Conservation (phyloP, 2,888 invertebrate genomes). For the Chelonus formosanus region DNA sequence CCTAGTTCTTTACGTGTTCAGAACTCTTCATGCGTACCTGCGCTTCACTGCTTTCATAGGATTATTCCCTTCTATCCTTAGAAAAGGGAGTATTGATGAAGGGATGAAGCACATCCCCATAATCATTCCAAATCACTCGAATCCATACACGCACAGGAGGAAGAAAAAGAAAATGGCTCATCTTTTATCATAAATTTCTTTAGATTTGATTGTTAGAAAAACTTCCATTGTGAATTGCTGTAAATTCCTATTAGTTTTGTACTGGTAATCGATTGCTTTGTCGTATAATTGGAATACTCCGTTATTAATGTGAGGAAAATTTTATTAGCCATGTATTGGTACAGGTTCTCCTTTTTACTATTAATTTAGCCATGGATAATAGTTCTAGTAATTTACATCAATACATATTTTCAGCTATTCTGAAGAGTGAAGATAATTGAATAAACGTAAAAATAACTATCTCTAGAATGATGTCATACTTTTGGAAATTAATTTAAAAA, state of each 20-base stretch:
- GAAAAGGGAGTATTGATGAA: conserved; percentile 4
- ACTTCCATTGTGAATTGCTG: conserved; percentile 13
- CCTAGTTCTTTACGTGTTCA: conserved; percentile 37
- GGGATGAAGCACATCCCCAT: conserved; percentile 10
- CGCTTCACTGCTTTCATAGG: conserved; percentile 36
- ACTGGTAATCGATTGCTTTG: too few relatives aligned
- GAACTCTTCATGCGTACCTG: conserved; percentile 48
- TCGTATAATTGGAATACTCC: neutral
- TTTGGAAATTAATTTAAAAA: too few relatives aligned
- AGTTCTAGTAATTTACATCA: too few relatives aligned
- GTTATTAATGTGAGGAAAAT: too few relatives aligned
- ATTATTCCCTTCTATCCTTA: conserved; percentile 34
- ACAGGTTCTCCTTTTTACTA: too few relatives aligned
- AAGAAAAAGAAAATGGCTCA: conserved; percentile 5
- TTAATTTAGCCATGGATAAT: too few relatives aligned
- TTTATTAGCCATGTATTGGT: too few relatives aligned
- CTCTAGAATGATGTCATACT: too few relatives aligned
- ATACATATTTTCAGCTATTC: too few relatives aligned
- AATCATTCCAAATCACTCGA: neutral
- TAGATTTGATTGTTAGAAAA: conserved; percentile 3
- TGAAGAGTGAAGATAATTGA: too few relatives aligned
- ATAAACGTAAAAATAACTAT: too few relatives aligned
- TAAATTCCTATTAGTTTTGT: conserved; percentile 14
- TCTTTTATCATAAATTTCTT: conserved; percentile 3
- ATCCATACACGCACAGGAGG: neutral